A percentile compares a stretch with the other conserved stretches of the same genome.
Evolutionary conservation across 2,888 invertebrate genomes (phyloP).

Genomic region (Camptogramma bilineatum): DNA sequence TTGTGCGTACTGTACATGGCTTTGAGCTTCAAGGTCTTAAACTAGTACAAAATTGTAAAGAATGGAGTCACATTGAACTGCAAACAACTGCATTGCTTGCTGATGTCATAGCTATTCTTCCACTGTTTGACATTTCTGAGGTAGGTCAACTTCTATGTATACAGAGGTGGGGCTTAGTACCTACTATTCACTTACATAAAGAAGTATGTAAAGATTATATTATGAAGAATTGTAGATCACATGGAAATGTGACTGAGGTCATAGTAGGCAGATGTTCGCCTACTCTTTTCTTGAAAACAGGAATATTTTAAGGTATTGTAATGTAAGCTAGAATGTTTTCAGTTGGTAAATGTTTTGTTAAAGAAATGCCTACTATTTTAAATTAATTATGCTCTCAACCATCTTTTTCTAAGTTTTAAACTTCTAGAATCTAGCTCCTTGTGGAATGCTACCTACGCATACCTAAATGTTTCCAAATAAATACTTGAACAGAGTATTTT

Average conservation of each 20-base stretch:
- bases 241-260: too few relatives aligned
- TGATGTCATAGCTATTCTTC: slow-evolving; percentile 30
- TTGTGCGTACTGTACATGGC: slow-evolving; percentile 38
- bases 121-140: slow-evolving; percentile 20
- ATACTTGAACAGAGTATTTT: neutral
- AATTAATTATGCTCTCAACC: too few relatives aligned
- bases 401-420: too few relatives aligned
- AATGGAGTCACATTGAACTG: slow-evolving; percentile 35
- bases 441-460: neutral
- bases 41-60: slow-evolving; percentile 38
- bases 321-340: too few relatives aligned
- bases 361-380: too few relatives aligned
- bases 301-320: too few relatives aligned
- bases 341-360: too few relatives aligned
- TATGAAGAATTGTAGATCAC: too few relatives aligned
- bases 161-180: neutral
- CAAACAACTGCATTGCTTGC: slow-evolving; percentile 35
- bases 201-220: neutral
- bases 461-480: neutral
- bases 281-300: too few relatives aligned
- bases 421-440: neutral
- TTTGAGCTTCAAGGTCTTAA: slow-evolving; percentile 51
- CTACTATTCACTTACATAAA: neutral
- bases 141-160: neutral
- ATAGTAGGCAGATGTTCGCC: too few relatives aligned